Conservation (phyloP, 1,140 invertebrate genomes). For the Pachypsylla venusta region DNA sequence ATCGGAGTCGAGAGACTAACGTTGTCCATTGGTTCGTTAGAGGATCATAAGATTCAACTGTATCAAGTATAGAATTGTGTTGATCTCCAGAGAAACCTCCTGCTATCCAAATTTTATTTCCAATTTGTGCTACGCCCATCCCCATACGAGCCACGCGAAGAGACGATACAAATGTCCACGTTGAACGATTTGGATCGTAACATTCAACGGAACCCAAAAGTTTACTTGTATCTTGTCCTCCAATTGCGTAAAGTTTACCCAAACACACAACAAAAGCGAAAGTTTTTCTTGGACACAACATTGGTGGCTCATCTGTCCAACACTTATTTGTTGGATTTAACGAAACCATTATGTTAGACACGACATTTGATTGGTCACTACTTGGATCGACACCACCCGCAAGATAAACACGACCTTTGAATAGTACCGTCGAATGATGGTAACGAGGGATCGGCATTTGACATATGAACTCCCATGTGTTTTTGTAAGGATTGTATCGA, state of each 20-base stretch:
- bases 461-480: constrained; percentile 40
- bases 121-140: constrained; percentile 37
- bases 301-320: constrained; percentile 40
- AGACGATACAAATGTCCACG: constrained; percentile 38
- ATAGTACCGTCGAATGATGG: constrained; percentile 39
- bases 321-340: constrained; percentile 38
- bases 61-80: constrained; percentile 31
- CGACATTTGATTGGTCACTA: constrained; percentile 37
- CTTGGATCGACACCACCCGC: constrained; percentile 44
- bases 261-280: constrained; percentile 40
- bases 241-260: constrained; percentile 41
- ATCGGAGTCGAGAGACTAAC: not conserved
- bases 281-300: constrained; percentile 39
- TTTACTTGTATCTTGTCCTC: constrained; percentile 38
- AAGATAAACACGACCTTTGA: constrained; percentile 39
- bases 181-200: constrained; percentile 36
- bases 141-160: constrained; percentile 39
- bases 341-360: constrained; percentile 41
- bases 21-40: constrained; percentile 36
- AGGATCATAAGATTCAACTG: constrained; percentile 44
- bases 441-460: constrained; percentile 42
- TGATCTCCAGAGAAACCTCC: constrained; percentile 42
- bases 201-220: constrained; percentile 40
- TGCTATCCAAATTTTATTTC: constrained; percentile 45
- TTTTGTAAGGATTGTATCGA: constrained; percentile 37